Percentiles rank a stretch among this genome's conserved stretches.
Evolutionary conservation across 1,140 invertebrate species (phyloP).

Genomic region (Stratiolaelaps scimitus): DNA sequence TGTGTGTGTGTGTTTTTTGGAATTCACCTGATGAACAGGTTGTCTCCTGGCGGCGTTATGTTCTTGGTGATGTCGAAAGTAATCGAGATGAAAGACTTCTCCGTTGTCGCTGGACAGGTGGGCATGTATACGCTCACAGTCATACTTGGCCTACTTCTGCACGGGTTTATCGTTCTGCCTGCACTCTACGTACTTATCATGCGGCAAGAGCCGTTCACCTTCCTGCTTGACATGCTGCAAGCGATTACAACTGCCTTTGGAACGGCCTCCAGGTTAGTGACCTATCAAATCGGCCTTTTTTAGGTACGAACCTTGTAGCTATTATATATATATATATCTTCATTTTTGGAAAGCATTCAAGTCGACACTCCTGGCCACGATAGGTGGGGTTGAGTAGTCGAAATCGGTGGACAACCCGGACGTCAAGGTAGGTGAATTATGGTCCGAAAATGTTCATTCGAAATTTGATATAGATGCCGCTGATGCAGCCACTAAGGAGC

Average conservation of each 20-base stretch:
- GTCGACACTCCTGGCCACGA: too few species aligned
- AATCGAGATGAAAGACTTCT: conserved; percentile 69
- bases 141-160: conserved; percentile 68
- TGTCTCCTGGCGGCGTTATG: conserved; percentile 78
- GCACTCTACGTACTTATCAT: conserved; percentile 64
- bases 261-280: conserved; percentile 67
- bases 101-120: conserved; percentile 63
- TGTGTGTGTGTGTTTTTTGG: conserved; percentile 1
- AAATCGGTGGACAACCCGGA: too few species aligned
- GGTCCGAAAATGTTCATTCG: too few species aligned
- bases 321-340: too few species aligned
- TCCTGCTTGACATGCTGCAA: conserved; percentile 67
- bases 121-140: conserved; percentile 86
- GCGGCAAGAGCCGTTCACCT: conserved; percentile 61
- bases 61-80: conserved; percentile 81
- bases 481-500: too few species aligned
- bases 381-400: too few species aligned
- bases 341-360: too few species aligned
- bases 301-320: background rate
- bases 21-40: too few species aligned
- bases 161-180: conserved; percentile 75
- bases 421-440: too few species aligned
- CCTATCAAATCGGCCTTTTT: background rate
- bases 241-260: conserved; percentile 80
- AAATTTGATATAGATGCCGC: too few species aligned